These are phyloP conservation scores for Erethizon dorsatum DNA, from an alignment of 2,797 vertebrate species.

Conservation along the genomic window DNA sequence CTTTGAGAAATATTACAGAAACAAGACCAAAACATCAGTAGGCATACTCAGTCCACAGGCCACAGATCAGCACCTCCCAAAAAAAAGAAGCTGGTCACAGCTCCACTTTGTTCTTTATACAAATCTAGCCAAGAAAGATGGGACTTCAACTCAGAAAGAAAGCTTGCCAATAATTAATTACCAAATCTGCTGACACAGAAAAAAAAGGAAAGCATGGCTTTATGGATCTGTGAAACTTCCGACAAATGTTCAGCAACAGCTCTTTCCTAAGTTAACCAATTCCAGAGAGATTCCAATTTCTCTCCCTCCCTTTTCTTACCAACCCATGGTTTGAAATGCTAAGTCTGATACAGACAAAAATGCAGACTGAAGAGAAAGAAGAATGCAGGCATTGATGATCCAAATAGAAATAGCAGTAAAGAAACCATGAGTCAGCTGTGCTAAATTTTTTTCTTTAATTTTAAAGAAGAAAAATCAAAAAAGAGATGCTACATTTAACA, in stretches of 20 bases:
- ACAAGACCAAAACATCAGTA: background rate
- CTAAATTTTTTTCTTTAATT: background rate
- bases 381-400: background rate
- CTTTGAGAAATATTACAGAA: background rate
- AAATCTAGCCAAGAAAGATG: background rate
- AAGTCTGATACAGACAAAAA: slow-evolving; percentile 31
- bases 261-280: slow-evolving; percentile 60
- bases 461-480: background rate
- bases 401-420: slow-evolving; percentile 4
- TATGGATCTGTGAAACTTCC: slow-evolving; percentile 13
- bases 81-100: background rate
- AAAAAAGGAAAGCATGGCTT: background rate
- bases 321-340: background rate
- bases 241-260: slow-evolving; percentile 33
- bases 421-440: background rate
- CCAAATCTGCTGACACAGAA: slow-evolving; percentile 32
- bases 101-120: slow-evolving; percentile 17
- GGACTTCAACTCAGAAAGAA: slow-evolving; percentile 20
- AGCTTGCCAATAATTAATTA: slow-evolving; percentile 53
- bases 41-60: background rate
- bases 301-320: slow-evolving; percentile 8
- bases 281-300: slow-evolving; percentile 35
- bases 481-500: slow-evolving; percentile 48
- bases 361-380: background rate
- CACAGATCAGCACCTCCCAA: background rate